Base-by-base conservation (phyloP, 1,140 invertebrate genomes). In the Dryas iulia region DNA sequence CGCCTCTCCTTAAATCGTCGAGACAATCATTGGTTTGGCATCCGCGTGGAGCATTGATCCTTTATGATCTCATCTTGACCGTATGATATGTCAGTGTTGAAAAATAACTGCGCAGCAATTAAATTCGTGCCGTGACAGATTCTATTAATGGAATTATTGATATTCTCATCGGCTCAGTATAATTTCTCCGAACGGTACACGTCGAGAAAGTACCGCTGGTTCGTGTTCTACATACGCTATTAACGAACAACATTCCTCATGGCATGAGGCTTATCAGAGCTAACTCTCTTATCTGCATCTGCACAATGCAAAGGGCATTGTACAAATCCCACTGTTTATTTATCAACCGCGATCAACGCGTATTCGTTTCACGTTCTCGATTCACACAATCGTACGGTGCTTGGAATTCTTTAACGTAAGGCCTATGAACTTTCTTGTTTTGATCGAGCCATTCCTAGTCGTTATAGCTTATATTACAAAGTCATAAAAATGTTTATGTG, bases 331-430 rank as follows among this genome's bases (percentile, higher is more conserved):
- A 79, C 77, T 77, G 77, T 82, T 86, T 86, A 78, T 82, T 86
- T 86, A 78, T 86, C 83, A 85, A 84, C 66, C 73, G 74, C 78
- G 71, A 83, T 78, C 76, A 66, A 81, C 80, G 76, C 65, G 73
- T 79, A 91, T 91, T 89, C 86, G 78, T 82, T 85, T 65, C 89
- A 89, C 89, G 89, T 89, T 77, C 79, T 71, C 79, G 77, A 87
- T 89, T 89, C 86, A 86, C 85, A 88, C 87, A 87, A 87, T 77
- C 78, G 73, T 83, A 84, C 82, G 76, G 80, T 82, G 72, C 77
- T 85, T 81, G 78, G 77, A 84, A 88, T 90, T 85, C 86, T 76
- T 76, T 71, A 53, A 71, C 67, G 72, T 69, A 66, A 74, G 76
- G 76, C 77, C 76, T 79, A 82, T 77, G 82, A 85, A 82, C 82